Evolutionary conservation across 2,888 invertebrate species (phyloP), one percentile per base, ranked within the genome.

Genomic region (Drosophila kambysellisi): DNA sequence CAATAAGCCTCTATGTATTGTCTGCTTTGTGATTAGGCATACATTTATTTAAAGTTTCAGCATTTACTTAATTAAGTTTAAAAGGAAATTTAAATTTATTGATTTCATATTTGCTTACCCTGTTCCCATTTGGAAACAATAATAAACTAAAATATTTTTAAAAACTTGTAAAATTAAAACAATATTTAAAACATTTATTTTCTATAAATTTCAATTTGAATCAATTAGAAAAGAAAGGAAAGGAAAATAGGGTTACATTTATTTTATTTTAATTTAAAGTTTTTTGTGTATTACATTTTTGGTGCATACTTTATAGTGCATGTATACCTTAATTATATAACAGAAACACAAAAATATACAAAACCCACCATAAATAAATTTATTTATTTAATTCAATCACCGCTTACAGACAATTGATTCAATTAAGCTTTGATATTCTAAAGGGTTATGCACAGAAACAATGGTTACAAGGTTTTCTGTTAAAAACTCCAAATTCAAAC

Each of bases 401-500:
- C 20, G 3, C 43, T 20, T 17, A 32, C 64, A 37, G 17, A 48
- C 30, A 43, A 52, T 43, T 58, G 17, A 58, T 48, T 53, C 41
- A 59, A 59, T 66, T 43, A 41, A 25, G 35, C 56, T 4, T 29
- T 17, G 17, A 12, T 20, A 46, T 57, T 39, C 54, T 37, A 46
- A 33, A 9, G 41, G 43, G 41, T n/a, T 37, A 33, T 74, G 59
- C 51, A 17, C 32, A 39, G 43, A 59, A 76, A 50, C 50, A 71
- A 56, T 58, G 63, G 61, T 71, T 71, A 53, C 51, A 66, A 56
- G 72, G 54, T 63, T 77, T 70, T 20, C 30, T 37, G 53, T 32
- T 64, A 25, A 57, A 81, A 59, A 68, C 39, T 53, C 48, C 30
- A 46, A 63, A 66, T 60, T 62, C 39, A 20, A 62, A 67, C 74